A percentile compares a stretch with the other conserved stretches of the same genome.
These are phyloP conservation scores for Mergus octosetaceus DNA, from an alignment of 2,797 vertebrate genomes.

Conservation along the genomic window DNA sequence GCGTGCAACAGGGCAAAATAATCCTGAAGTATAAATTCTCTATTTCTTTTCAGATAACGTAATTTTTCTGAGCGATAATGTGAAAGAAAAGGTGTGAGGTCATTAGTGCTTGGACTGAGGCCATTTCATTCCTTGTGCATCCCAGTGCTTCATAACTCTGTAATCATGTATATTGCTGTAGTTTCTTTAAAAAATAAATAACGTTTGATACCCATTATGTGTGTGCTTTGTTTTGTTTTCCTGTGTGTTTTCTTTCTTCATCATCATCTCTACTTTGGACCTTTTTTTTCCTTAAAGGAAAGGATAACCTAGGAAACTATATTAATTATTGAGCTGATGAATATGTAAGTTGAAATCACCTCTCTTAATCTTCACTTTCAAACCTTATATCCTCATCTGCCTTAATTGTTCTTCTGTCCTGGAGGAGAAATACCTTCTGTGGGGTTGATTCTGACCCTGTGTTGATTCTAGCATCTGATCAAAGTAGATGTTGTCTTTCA, in stretches of 20 bases:
- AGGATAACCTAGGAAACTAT: neutral
- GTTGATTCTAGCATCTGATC: neutral
- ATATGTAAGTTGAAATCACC: neutral
- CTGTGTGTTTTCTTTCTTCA: neutral
- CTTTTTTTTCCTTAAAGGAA: neutral
- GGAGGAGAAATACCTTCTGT: neutral
- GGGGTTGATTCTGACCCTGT: neutral
- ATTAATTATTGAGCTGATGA: neutral
- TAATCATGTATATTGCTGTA: constrained; percentile 61
- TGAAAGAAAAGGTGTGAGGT: constrained; percentile 82
- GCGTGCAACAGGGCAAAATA: neutral
- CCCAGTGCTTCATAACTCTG: constrained; percentile 56
- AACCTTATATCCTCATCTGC: neutral
- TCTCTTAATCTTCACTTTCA: neutral
- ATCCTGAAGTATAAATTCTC: constrained; percentile 14
- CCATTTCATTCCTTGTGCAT: constrained; percentile 36
- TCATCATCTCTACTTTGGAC: neutral
- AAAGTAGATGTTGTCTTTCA: neutral
- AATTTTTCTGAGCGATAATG: constrained; percentile 89
- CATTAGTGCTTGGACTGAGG: neutral
- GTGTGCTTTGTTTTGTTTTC: neutral
- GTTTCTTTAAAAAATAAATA: constrained; percentile 75
- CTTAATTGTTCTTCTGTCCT: too few species aligned
- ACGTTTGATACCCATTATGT: constrained; percentile 60
- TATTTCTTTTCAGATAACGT: constrained; percentile 89